Evolutionary conservation across 2,888 invertebrate species (phyloP).

Genomic region (Cephus pulcher): DNA sequence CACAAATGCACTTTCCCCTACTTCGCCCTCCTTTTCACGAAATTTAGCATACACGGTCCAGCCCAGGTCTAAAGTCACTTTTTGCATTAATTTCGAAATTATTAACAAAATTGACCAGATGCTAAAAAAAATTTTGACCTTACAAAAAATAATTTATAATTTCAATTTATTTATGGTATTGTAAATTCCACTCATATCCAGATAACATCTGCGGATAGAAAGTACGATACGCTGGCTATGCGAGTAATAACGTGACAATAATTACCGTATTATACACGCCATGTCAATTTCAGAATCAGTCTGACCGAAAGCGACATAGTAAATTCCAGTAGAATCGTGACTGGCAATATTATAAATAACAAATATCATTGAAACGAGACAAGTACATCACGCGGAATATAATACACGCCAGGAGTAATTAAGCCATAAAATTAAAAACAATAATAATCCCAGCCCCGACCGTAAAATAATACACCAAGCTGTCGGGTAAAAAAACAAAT

Average conservation of each 20-base stretch:
- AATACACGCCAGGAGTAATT: neutral
- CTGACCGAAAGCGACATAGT: neutral
- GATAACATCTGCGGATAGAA: constrained; percentile 4
- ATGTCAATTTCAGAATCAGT: constrained; percentile 25
- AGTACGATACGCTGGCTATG: constrained; percentile 15
- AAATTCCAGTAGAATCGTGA: neutral
- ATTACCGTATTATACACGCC: constrained; percentile 22
- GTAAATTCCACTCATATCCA: constrained; percentile 14
- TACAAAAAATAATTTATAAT: constrained; percentile 16
- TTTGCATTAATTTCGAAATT: neutral
- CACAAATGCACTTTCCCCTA: neutral
- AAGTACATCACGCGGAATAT: neutral
- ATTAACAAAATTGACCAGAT: too few relatives aligned
- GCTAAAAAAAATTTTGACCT: too few relatives aligned
- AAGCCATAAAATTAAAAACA: neutral
- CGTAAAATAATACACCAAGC: neutral
- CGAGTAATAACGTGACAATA: constrained; percentile 34
- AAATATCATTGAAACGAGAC: neutral
- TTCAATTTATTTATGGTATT: constrained; percentile 36
- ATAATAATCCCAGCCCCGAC: neutral
- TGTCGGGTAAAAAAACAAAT: neutral
- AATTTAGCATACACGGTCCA: neutral
- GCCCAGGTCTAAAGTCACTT: neutral
- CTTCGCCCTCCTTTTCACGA: neutral
- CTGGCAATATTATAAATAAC: neutral